Conservation (phyloP, 2,113 vertebrate genomes). For the Phalacrocorax pelagicus region DNA sequence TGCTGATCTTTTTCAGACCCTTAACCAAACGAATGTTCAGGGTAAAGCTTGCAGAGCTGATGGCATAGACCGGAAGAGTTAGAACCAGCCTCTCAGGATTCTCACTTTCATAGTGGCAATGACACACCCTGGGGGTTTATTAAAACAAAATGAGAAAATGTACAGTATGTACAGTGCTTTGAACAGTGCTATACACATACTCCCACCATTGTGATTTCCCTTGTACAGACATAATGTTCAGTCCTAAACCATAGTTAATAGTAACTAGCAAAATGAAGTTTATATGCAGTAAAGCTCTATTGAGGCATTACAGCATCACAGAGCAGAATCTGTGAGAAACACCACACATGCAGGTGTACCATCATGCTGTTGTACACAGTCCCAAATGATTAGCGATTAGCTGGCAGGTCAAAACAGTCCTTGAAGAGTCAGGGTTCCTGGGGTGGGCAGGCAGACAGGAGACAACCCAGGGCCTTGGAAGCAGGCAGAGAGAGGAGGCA, state of each 20-base stretch:
- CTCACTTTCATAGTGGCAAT: not conserved
- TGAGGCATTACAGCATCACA: not conserved
- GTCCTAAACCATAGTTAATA: not conserved
- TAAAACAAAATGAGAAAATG: not conserved
- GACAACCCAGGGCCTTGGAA: not conserved
- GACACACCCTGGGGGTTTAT: not conserved
- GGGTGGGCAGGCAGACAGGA: not conserved
- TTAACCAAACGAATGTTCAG: not conserved
- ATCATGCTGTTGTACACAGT: not conserved
- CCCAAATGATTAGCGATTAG: not conserved
- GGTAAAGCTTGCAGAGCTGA: not conserved
- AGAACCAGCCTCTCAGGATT: not conserved
- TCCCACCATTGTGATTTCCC: not conserved
- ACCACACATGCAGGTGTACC: too few relatives aligned
- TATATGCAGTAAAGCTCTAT: not conserved
- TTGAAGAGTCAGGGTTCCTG: not conserved
- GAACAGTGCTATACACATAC: not conserved
- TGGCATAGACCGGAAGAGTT: accelerated
- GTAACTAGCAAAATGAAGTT: not conserved
- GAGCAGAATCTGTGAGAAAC: not conserved
- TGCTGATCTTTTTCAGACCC: not conserved
- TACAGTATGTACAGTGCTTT: accelerated
- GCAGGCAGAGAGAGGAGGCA: not conserved
- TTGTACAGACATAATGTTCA: accelerated
- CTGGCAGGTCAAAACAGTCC: not conserved